Percentiles rank a stretch among this genome's conserved stretches.
Conservation (phyloP, 1,140 invertebrate species). For the Drosophila biarmipes region DNA sequence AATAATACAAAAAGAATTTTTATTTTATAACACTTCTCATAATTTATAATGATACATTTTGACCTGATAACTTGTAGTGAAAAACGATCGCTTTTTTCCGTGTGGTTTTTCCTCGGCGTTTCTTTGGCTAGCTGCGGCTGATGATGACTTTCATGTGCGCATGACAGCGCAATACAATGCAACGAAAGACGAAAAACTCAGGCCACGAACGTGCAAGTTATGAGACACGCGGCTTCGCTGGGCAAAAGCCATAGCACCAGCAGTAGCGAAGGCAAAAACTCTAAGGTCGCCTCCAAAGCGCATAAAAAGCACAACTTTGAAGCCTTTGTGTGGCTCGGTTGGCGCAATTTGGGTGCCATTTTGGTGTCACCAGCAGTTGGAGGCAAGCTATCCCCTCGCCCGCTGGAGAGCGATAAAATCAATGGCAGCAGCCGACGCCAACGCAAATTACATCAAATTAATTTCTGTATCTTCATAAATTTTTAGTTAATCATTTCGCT, state of each 20-base stretch:
- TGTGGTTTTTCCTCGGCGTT: constrained; percentile 14
- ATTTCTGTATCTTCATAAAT: constrained; percentile 71
- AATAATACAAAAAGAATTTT: too few relatives aligned
- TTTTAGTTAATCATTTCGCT: constrained; percentile 64
- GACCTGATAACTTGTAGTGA: neutral
- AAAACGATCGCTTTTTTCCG: constrained; percentile 16
- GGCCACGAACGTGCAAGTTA: constrained; percentile 76
- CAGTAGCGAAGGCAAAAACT: constrained; percentile 28
- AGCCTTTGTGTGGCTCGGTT: constrained; percentile 62
- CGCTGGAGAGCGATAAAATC: constrained; percentile 46
- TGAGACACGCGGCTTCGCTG: constrained; percentile 52
- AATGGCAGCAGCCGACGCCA: constrained; percentile 62
- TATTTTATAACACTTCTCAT: neutral
- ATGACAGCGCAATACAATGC: constrained; percentile 81
- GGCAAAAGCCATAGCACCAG: constrained; percentile 17
- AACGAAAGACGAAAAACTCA: constrained; percentile 64
- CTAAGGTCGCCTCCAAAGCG: constrained; percentile 64
- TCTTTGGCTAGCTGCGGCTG: constrained; percentile 18
- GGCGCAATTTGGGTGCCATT: constrained; percentile 76
- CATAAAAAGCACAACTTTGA: constrained; percentile 68
- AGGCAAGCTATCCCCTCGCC: constrained; percentile 11
- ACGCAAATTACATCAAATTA: constrained; percentile 79
- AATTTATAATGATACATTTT: too few relatives aligned
- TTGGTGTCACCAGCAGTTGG: constrained; percentile 65
- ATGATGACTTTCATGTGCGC: constrained; percentile 77